Percentiles rank a stretch among this genome's conserved stretches.
phyloP scores from a whole-genome alignment of 2,888 invertebrate species.

The Morpho achilles region DNA sequence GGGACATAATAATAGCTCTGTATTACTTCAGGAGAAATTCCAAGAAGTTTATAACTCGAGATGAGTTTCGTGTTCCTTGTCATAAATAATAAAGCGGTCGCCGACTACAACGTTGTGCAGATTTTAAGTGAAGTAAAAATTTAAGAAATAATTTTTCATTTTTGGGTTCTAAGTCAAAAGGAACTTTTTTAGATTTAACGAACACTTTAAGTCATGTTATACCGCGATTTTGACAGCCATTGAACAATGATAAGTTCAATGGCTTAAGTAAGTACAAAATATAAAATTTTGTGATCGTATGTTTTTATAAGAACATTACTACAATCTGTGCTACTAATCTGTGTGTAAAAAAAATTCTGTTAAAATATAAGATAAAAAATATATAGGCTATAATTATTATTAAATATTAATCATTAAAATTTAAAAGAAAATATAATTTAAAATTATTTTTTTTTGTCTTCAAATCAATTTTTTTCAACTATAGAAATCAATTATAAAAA shows the following conservation, averaged over 20 bases:
- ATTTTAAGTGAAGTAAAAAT: constrained; percentile 76
- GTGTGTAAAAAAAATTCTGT: no score
- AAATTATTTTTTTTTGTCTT: no score
- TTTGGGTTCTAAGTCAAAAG: constrained; percentile 51
- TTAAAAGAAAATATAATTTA: no score
- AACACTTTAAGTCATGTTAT: constrained; percentile 46
- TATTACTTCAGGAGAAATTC: constrained; percentile 79
- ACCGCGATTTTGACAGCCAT: constrained; percentile 9
- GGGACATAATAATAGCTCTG: constrained; percentile 79
- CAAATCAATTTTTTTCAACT: no score
- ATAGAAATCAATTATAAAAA: no score
- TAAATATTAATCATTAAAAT: no score
- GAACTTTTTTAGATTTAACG: constrained; percentile 59
- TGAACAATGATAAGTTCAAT: background rate
- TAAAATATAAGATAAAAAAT: no score
- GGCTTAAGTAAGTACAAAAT: no score
- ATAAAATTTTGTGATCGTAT: no score
- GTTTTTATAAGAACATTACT: no score
- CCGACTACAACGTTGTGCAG: constrained; percentile 75
- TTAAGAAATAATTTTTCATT: constrained; percentile 70
- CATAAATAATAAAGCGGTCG: constrained; percentile 79
- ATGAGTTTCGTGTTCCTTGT: constrained; percentile 80
- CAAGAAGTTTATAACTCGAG: constrained; percentile 80
- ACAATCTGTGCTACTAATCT: no score
- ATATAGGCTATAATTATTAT: no score